Evolutionary conservation across 2,888 invertebrate genomes (phyloP).

Genomic region (Geotrupes spiniger): DNA sequence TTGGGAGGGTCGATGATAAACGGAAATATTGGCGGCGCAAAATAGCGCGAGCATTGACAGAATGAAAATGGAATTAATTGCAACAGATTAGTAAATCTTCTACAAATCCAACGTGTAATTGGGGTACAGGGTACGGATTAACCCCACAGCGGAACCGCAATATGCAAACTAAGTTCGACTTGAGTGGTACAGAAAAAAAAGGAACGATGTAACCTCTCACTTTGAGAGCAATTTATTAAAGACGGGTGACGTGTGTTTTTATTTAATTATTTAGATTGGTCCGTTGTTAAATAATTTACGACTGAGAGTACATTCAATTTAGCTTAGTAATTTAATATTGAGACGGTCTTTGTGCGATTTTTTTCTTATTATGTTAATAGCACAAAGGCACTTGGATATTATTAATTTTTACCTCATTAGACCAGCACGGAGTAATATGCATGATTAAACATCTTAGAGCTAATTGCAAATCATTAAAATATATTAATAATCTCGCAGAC

Average conservation of each 20-base stretch:
- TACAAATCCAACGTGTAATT: slow-evolving; percentile 28
- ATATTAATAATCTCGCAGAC: no score
- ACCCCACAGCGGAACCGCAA: slow-evolving; percentile 7
- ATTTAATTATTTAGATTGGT: slow-evolving; percentile 22
- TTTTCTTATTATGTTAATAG: no score
- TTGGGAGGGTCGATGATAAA: neutral
- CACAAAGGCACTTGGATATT: no score
- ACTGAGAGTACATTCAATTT: slow-evolving; percentile 21
- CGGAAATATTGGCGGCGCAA: neutral
- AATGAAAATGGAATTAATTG: slow-evolving; percentile 28
- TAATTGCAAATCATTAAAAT: no score
- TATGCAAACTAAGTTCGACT: slow-evolving; percentile 15
- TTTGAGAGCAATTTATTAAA: no score
- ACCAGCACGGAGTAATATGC: no score
- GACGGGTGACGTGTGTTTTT: slow-evolving; percentile 1
- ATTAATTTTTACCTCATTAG: no score
- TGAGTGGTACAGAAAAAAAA: neutral
- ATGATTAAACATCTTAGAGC: no score
- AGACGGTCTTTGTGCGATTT: no score
- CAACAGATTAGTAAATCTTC: slow-evolving; percentile 25
- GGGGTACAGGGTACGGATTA: slow-evolving; percentile 20
- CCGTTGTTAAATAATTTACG: slow-evolving; percentile 23
- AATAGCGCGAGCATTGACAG: slow-evolving; percentile 15
- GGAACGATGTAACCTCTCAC: neutral
- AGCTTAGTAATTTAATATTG: slow-evolving; percentile 21